These are phyloP conservation scores for Otus sunia DNA, from an alignment of 2,113 vertebrate genomes.

Conservation along the genomic window DNA sequence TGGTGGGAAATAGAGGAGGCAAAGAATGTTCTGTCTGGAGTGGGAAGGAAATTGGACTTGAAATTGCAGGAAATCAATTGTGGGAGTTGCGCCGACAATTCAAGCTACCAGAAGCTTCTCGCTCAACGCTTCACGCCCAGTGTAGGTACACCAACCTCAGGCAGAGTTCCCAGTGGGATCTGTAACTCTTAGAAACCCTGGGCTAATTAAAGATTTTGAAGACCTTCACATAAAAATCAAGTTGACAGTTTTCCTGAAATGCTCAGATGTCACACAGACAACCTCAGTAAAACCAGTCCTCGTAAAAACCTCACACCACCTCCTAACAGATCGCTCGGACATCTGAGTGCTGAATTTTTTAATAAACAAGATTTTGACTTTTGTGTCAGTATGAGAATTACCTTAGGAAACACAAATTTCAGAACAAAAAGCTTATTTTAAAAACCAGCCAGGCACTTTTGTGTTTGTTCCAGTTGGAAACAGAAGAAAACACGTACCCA, in stretches of 20 bases:
- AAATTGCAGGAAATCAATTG: neutral
- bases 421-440: neutral
- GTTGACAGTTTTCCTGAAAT: neutral
- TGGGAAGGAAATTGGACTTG: neutral
- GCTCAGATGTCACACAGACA: neutral
- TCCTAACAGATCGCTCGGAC: accelerated
- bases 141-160: neutral
- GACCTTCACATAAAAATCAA: neutral
- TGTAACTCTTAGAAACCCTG: neutral
- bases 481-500: neutral
- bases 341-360: accelerated
- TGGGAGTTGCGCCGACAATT: neutral
- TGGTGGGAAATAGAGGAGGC: neutral
- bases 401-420: neutral
- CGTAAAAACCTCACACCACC: neutral
- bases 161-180: neutral
- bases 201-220: neutral
- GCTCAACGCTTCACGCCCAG: neutral
- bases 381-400: neutral
- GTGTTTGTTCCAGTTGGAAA: neutral
- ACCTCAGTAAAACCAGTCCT: neutral
- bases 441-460: neutral
- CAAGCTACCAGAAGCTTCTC: neutral
- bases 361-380: neutral
- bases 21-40: neutral